Percentiles rank a stretch among this genome's conserved stretches.
These are phyloP conservation scores for Mimas tiliae DNA, from an alignment of 2,888 invertebrate genomes.

Conservation along the genomic window DNA sequence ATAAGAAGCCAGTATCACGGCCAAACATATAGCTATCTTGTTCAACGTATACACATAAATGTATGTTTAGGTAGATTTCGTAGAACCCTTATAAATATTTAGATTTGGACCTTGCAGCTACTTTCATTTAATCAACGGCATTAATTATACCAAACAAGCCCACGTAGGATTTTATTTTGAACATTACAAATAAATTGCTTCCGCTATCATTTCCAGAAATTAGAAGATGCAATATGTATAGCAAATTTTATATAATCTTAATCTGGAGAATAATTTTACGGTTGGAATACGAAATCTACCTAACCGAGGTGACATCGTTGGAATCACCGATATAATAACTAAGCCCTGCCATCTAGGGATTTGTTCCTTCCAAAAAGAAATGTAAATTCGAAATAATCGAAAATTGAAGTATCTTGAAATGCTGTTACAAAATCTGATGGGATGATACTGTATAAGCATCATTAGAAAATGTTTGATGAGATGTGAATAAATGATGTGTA, in stretches of 20 bases:
- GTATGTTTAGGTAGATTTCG: slow-evolving; percentile 31
- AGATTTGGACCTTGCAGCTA: too few relatives aligned
- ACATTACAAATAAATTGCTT: too few relatives aligned
- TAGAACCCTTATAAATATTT: not conserved
- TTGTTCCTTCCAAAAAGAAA: slow-evolving; percentile 54
- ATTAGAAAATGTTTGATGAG: slow-evolving; percentile 48
- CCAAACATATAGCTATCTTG: slow-evolving; percentile 68
- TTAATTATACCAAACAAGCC: too few relatives aligned
- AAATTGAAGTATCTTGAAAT: slow-evolving; percentile 38
- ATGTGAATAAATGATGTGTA: slow-evolving; percentile 51
- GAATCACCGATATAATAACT: slow-evolving; percentile 50
- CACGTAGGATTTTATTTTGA: too few relatives aligned
- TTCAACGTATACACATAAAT: slow-evolving; percentile 44
- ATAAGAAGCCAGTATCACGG: slow-evolving; percentile 74
- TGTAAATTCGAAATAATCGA: slow-evolving; percentile 41
- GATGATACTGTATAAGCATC: slow-evolving; percentile 30
- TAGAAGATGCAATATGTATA: not conserved
- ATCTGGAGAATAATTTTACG: not conserved
- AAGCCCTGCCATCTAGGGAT: slow-evolving; percentile 82
- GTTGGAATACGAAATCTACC: slow-evolving; percentile 29
- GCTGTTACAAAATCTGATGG: slow-evolving; percentile 40
- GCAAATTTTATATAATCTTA: too few relatives aligned
- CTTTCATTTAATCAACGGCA: too few relatives aligned
- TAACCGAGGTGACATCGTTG: slow-evolving; percentile 6
- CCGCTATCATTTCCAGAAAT: too few relatives aligned